Conservation (phyloP, 1,140 invertebrate genomes). For the Danaus plexippus region DNA sequence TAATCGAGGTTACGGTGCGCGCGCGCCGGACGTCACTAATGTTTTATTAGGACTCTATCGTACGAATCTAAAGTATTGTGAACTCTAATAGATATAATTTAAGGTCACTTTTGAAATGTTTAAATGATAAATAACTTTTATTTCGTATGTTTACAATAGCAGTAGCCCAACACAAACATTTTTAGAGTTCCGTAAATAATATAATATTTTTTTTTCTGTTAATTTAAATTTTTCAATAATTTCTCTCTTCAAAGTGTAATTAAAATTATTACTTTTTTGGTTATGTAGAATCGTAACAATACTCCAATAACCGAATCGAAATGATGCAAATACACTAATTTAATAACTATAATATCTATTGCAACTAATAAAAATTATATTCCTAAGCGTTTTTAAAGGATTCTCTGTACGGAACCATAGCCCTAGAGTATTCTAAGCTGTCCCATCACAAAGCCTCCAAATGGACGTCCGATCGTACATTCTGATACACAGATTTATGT, state of each 20-base stretch:
- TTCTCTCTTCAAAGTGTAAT: no score
- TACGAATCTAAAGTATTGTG: constrained; percentile 5
- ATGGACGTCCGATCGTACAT: constrained; percentile 41
- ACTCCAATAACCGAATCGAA: no score
- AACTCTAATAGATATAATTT: constrained; percentile 19
- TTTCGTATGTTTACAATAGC: constrained; percentile 52
- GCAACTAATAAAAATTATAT: no score
- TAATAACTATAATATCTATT: no score
- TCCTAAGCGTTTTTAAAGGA: background rate
- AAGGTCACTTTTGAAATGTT: constrained; percentile 22
- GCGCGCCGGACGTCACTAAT: constrained; percentile 58
- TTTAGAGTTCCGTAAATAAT: constrained; percentile 26
- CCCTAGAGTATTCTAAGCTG: no score
- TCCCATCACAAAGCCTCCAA: constrained; percentile 38
- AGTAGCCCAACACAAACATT: constrained; percentile 56
- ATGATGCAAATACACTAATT: no score
- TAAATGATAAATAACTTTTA: constrained; percentile 15
- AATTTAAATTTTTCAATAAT: no score
- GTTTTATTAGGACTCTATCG: constrained; percentile 18
- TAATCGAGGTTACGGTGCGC: constrained; percentile 62
- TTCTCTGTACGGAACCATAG: constrained; percentile 14
- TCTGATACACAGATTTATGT: constrained; percentile 56
- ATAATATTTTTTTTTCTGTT: no score
- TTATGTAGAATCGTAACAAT: no score
- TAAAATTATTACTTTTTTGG: no score